Evolutionary conservation across 1,140 invertebrate genomes (phyloP).

Genomic region (Sitodiplosis mosellana): DNA sequence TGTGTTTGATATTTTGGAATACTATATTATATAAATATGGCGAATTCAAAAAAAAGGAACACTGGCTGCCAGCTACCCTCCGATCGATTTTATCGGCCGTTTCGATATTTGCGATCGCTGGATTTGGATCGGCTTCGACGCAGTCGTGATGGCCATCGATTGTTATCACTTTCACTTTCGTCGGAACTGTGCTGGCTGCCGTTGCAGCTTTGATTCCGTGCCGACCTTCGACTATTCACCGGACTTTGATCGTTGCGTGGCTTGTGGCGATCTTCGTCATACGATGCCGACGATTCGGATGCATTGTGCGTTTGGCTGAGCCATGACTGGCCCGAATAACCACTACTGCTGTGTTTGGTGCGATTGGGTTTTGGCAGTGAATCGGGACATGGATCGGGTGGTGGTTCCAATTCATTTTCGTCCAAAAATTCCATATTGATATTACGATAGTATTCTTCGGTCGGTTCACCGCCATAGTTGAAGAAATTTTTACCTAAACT

Average conservation of each 20-base stretch:
- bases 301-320: background rate
- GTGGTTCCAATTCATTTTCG: conserved; percentile 3
- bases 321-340: background rate
- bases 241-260: background rate
- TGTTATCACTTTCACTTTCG: conserved; percentile 4
- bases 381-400: conserved; percentile 2
- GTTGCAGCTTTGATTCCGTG: background rate
- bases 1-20: no score
- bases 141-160: conserved; percentile 1
- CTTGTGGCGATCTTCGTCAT: background rate
- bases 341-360: background rate
- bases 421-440: conserved; percentile 6
- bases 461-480: conserved; percentile 3
- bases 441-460: conserved; percentile 5
- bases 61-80: no score
- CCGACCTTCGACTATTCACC: background rate
- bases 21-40: no score
- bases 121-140: conserved; percentile 3
- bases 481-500: conserved; percentile 1
- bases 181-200: conserved; percentile 1
- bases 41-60: background rate
- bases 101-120: conserved; percentile 2
- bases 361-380: background rate
- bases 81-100: background rate
- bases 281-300: background rate